Evolutionary conservation across 2,888 invertebrate genomes (phyloP), one percentile per base, ranked within the genome.

Genomic region (Stramonita haemastoma): DNA sequence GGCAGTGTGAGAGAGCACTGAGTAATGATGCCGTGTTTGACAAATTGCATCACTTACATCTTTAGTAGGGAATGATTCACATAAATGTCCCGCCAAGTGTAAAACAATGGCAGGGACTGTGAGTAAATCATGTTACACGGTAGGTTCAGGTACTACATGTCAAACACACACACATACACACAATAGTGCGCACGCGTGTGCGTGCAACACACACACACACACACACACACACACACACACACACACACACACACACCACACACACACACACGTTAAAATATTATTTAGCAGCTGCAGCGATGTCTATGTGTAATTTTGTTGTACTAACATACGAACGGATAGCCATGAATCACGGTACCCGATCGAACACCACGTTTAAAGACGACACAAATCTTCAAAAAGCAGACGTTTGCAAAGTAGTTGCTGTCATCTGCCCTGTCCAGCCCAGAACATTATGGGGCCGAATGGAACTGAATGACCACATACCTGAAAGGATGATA

Each of bases 221-320:
- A 77, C 77, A 77, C n/a, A 77, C 73, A n/a, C 77, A n/a, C n/a
- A 77, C 77, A 77, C 77, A 77, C 77, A 77, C 77, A 77, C 77
- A 83, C 83, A 83, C 83, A 83, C 56, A 83, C 83, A 83, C 83
- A 46, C 83, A 46, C 83, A 36, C 83, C 83, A 83, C 83, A 46
- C 83, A 46, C 83, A 36, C 83, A 36, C 56, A 56, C 83, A 22
- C 83, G 22, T 34, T n/a, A 46, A 46, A 46, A 46, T 46, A 46
- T 46, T 46, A 46, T 46, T 46, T 46, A 46, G 46, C 46, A 46
- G 46, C 46, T 46, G 46, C 46, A 46, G 46, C 46, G 46, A 8
- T 46, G 46, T 46, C 46, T 46, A 46, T 46, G 8, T 46, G 46
- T 46, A 46, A 46, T 46, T 46, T 46, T 46, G 46, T 46, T 46